Evolutionary conservation across 2,888 invertebrate genomes (phyloP), one percentile per base, ranked within the genome.

Genomic region (Torymus tubicola): DNA sequence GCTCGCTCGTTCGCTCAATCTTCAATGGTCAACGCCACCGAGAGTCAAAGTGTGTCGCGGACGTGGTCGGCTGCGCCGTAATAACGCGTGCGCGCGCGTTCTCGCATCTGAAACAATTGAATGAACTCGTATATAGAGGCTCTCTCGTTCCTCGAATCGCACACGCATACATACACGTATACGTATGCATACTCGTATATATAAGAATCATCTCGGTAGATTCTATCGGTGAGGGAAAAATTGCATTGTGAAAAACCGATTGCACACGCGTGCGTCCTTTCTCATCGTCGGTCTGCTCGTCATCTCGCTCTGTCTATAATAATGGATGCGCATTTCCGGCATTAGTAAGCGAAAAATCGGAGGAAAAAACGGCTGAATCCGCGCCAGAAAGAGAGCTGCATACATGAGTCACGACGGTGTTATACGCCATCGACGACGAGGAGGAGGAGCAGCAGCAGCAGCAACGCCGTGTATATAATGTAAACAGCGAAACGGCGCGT

Each of bases 11-110:
- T n/a, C n/a, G n/a, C 21, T 64, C 64, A 77, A 77, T 63, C 52
- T 70, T 70, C 63, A 50, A n/a, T 70, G 63, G 58, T 52, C 77
- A 71, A 64, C 63, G 76, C 57, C 21, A 57, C 70, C 21, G 58
- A 57, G 65, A 65, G 58, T 78, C 65, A 71, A 78, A 78, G 71
- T 70, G 64, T 55, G 64, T 55, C 70, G 52, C 58, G 65, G 69
- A 63, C 31, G 31, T 31, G 31, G 31, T 31, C 31, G 31, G 31
- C 31, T 31, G 31, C 31, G 31, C 31, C 31, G 31, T 31, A 31
- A 31, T 31, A 31, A 31, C 31, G 31, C 31, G 31, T 8, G 31
- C 31, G 3, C 31, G 31, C 31, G n/a, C n/a, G n/a, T n/a, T 31
- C 24, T 24, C 31, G 31, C 31, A 31, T 31, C 31, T 31, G 31